These are phyloP conservation scores for Halictus rubicundus DNA, from an alignment of 1,140 invertebrate genomes.

Conservation along the genomic window DNA sequence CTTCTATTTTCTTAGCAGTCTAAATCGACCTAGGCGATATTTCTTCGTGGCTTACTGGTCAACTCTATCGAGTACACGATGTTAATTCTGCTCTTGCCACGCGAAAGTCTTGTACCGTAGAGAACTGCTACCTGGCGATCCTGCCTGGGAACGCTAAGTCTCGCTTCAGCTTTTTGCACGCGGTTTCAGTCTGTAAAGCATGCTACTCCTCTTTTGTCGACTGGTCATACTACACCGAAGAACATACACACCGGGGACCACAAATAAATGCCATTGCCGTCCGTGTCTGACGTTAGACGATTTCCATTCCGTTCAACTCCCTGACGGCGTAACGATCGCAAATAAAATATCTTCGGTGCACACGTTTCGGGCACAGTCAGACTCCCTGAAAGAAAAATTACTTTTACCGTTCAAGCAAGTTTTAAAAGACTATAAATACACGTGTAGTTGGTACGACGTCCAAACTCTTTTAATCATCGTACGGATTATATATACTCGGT, in stretches of 20 bases:
- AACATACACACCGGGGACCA: neutral
- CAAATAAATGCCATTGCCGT: neutral
- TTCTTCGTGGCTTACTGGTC: conserved; percentile 22
- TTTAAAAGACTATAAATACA: neutral
- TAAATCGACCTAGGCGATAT: neutral
- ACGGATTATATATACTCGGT: conserved; percentile 7
- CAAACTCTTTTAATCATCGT: neutral
- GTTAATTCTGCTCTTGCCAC: conserved; percentile 33
- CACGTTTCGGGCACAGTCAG: neutral
- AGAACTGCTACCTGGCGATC: conserved; percentile 40
- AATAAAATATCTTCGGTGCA: neutral
- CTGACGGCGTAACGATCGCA: neutral
- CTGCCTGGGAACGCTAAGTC: conserved; percentile 41
- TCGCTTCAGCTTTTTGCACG: conserved; percentile 48
- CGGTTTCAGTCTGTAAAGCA: conserved; percentile 43
- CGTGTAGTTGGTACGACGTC: neutral
- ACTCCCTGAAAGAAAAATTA: neutral
- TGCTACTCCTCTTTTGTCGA: neutral
- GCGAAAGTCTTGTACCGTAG: conserved; percentile 44
- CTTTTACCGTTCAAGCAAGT: neutral
- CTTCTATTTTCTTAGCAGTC: neutral
- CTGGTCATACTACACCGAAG: neutral
- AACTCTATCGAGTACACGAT: conserved; percentile 9
- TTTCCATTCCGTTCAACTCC: neutral
- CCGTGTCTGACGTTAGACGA: neutral